Percentiles rank a stretch among this genome's conserved stretches.
Conservation (phyloP, 2,888 invertebrate genomes). For the Operophtera brumata region DNA sequence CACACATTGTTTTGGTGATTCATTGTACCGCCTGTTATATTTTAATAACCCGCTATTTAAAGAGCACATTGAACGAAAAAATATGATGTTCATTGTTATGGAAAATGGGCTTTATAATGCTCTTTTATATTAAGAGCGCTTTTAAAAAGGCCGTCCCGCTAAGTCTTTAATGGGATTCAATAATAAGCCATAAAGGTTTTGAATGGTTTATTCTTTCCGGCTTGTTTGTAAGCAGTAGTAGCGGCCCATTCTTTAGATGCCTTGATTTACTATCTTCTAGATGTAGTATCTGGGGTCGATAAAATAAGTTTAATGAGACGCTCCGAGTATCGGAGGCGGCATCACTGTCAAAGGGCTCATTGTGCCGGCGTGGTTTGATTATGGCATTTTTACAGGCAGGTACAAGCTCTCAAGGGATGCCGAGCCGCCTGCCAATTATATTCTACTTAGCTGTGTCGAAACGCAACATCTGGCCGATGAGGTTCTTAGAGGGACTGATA, state of each 20-base stretch:
- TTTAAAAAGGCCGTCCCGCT: slow-evolving; percentile 69
- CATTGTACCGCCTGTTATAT: slow-evolving; percentile 58
- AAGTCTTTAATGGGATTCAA: slow-evolving; percentile 74
- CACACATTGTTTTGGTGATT: slow-evolving; percentile 36
- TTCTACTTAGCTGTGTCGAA: slow-evolving; percentile 66
- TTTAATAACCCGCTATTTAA: slow-evolving; percentile 67
- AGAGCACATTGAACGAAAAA: slow-evolving; percentile 58
- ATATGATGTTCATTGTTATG: slow-evolving; percentile 70
- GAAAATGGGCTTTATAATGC: slow-evolving; percentile 71
- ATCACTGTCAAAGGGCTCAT: slow-evolving; percentile 79
- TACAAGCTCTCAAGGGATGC: slow-evolving; percentile 71
- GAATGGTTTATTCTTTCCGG: slow-evolving; percentile 71
- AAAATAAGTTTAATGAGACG: slow-evolving; percentile 76
- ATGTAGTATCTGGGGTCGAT: slow-evolving; percentile 70
- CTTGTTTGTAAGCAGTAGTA: slow-evolving; percentile 57
- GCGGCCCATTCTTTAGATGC: slow-evolving; percentile 57
- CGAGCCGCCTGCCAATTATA: slow-evolving; percentile 77
- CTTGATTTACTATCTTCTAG: slow-evolving; percentile 70
- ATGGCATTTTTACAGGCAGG: slow-evolving; percentile 79
- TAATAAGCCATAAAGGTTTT: slow-evolving; percentile 76
- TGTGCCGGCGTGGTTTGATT: slow-evolving; percentile 75
- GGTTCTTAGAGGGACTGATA: slow-evolving; percentile 27
- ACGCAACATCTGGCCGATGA: slow-evolving; percentile 40
- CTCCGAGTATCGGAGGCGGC: slow-evolving; percentile 74
- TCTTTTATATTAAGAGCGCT: slow-evolving; percentile 67